phyloP scores from a whole-genome alignment of 2,797 vertebrate genomes.

The Lagorchestes hirsutus region DNA sequence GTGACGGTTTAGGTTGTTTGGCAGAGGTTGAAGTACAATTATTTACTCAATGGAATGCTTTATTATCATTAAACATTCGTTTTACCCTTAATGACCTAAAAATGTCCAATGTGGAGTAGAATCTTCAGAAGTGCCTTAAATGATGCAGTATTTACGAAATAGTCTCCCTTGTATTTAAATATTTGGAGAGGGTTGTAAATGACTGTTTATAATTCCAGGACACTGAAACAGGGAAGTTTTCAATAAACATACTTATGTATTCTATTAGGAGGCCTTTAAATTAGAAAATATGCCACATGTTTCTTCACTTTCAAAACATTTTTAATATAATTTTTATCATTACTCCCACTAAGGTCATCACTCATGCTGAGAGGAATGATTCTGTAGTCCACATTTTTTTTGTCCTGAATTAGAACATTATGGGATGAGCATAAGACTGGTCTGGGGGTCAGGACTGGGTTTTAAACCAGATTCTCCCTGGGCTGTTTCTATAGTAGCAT shows the following conservation, averaged over 20 bases:
- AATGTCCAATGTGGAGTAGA: constrained; percentile 63
- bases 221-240: constrained; percentile 56
- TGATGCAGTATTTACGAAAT: constrained; percentile 69
- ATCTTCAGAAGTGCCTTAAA: constrained; percentile 55
- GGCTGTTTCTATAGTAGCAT: neutral
- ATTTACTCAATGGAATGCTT: constrained; percentile 69
- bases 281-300: constrained; percentile 33
- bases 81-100: constrained; percentile 69
- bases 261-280: constrained; percentile 58
- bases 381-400: neutral
- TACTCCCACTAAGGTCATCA: neutral
- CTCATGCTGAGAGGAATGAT: neutral
- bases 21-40: constrained; percentile 58
- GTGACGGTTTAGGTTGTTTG: constrained; percentile 53
- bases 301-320: constrained; percentile 52
- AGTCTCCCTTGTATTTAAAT: constrained; percentile 72
- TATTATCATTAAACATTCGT: constrained; percentile 65
- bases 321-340: constrained; percentile 23
- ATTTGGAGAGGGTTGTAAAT: constrained; percentile 76
- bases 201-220: constrained; percentile 71
- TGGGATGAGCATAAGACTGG: neutral
- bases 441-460: neutral
- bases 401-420: neutral
- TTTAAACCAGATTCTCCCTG: neutral
- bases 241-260: constrained; percentile 38